Base-by-base conservation (phyloP, 2,888 invertebrate genomes). In the Chelonus formosanus region DNA sequence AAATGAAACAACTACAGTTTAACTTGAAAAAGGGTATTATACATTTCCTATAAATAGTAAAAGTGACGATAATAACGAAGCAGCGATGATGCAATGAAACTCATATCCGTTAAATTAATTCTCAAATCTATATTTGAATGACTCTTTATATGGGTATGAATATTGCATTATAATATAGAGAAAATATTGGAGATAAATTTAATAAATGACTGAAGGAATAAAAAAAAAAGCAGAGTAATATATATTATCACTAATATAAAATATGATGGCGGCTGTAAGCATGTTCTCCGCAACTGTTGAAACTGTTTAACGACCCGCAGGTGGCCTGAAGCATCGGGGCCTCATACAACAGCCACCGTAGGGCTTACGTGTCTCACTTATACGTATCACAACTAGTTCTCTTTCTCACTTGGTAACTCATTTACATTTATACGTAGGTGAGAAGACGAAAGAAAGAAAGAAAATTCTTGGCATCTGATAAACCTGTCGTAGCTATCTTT, bases 201-300 rank as follows among this genome's bases (percentile, higher is more conserved):
- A 47, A 35, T 5, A 35, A 45, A 36, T 34, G 53, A 53, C 43
- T 35, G 7, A 45, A n/a, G 50, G 7, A 47, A 61, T 10, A 43
- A 50, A 34, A 10, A 34, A 62, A 50, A 40, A 57, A 43, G 55
- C 67, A 53, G 55, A 62, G 67, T 66, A 68, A 72, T 71, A 73
- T 75, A 73, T 74, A 78, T 79, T 77, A 78, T 78, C 76, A 77
- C 74, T 77, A 78, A 80, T 78, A 80, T 79, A 79, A 80, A 80
- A 78, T 80, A 80, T 79, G 74, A 72, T 75, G 76, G 76, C 79
- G 77, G 77, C 80, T 77, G 77, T 74, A 68, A 65, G 71, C 60
- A 63, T 55, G 63, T 62, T 47, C 67, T 68, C 70, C 72, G 74
- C 76, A 74, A 78, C 76, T 76, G 79, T 76, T 78, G 78, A 75